Base-by-base conservation (phyloP, 2,797 vertebrate genomes). In the Micromesistius poutassou region DNA sequence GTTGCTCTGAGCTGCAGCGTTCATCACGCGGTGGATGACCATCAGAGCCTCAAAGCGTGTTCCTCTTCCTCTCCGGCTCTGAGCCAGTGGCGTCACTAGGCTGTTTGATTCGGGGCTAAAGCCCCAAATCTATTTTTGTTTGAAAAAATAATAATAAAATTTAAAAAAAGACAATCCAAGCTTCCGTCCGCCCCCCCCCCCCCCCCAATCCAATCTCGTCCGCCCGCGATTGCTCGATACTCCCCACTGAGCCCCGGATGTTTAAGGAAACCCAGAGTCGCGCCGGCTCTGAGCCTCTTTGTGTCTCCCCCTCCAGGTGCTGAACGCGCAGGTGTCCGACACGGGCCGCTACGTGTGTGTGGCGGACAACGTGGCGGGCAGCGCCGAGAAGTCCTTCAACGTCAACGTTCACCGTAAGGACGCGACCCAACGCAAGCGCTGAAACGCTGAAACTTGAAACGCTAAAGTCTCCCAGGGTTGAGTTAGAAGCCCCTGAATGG, bases 371-470 rank as follows among this genome's bases (percentile, higher is more conserved):
- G 76, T 91, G 46, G 98, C 97, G 25, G 98, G 98, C 84, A 97
- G 92, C 76, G 93, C 95, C 79, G 96, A 98, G 81, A 99, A 98
- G 81, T 93, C 93, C 40, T 98, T 97, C 80, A 96, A 98, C 86
- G 93, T 99, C 72, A 96, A 98, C 25, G 94, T 99, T 82, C 95
- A 98, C 0, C 93, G 98, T 99, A 87, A 95, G 96, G 96, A 82
- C 35, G 31, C 38, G 28, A 28, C 35, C 14, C n/a, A n/a, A n/a
- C n/a, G n/a, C n/a, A n/a, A n/a, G n/a, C 0, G n/a, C 55, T 10
- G 7, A n/a, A n/a, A n/a, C n/a, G n/a, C n/a, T n/a, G n/a, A n/a
- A n/a, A n/a, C n/a, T n/a, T n/a, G n/a, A n/a, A n/a, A n/a, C n/a
- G n/a, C n/a, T 62, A 25, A 25, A 28, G 13, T 31, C 38, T 28